Percentiles rank a stretch among this genome's conserved stretches.
Conservation (phyloP, 2,888 invertebrate species). For the Drosophila lutescens region DNA sequence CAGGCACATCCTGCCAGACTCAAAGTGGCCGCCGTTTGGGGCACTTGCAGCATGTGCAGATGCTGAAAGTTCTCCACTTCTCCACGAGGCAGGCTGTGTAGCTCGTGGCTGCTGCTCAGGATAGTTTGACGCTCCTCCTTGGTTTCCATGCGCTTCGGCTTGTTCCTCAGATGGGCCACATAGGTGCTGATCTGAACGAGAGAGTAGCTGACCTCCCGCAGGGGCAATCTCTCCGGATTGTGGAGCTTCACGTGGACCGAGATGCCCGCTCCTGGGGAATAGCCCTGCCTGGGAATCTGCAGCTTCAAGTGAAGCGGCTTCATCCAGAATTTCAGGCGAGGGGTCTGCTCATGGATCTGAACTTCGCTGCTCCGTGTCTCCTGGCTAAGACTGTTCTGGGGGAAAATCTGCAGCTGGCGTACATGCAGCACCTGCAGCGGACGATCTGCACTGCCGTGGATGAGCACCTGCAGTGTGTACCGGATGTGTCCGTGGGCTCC, state of each 20-base stretch:
- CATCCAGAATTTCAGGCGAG: constrained; percentile 73
- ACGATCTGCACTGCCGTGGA: constrained; percentile 55
- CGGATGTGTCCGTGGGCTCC: constrained; percentile 73
- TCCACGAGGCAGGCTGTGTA: constrained; percentile 41
- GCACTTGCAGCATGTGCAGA: constrained; percentile 67
- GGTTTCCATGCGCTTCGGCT: constrained; percentile 50
- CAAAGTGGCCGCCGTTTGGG: constrained; percentile 65
- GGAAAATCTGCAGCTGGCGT: constrained; percentile 48
- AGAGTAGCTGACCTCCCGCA: constrained; percentile 66
- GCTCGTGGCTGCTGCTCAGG: constrained; percentile 54
- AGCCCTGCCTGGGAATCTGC: constrained; percentile 69
- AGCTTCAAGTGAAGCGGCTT: constrained; percentile 69
- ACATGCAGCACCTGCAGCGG: constrained; percentile 23
- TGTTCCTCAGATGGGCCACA: constrained; percentile 53
- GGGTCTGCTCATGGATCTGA: constrained; percentile 55
- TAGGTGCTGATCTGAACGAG: constrained; percentile 70
- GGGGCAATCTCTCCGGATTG: constrained; percentile 64
- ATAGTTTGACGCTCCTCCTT: constrained; percentile 57
- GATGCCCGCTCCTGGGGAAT: constrained; percentile 70
- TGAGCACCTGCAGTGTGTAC: constrained; percentile 67
- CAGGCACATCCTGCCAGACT: constrained; percentile 61
- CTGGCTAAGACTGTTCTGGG: constrained; percentile 22
- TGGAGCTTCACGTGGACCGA: constrained; percentile 71
- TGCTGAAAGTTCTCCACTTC: constrained; percentile 64
- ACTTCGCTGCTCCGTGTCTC: constrained; percentile 41